phyloP scores from a whole-genome alignment of 2,888 invertebrate genomes.

The Pseudococcus jackbeardsleyi region DNA sequence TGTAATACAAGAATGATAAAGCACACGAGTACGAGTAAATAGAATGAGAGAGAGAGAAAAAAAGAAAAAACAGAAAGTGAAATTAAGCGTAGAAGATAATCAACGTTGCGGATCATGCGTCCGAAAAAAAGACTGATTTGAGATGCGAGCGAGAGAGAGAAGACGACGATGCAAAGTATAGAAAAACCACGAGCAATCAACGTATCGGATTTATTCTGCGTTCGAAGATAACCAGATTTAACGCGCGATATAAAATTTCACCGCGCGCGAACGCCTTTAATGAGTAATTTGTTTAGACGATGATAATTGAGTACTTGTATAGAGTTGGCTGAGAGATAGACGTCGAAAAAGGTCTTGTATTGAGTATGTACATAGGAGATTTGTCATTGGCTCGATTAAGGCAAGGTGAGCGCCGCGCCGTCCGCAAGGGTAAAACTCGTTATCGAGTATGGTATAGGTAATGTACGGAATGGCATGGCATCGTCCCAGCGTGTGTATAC shows the following conservation, averaged over 20 bases:
- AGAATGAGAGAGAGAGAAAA: not conserved
- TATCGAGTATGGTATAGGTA: not conserved
- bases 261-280: slow-evolving; percentile 17
- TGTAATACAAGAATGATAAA: not conserved
- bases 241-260: slow-evolving; percentile 38
- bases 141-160: not conserved
- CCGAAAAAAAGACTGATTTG: not conserved
- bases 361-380: not conserved
- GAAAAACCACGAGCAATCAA: not conserved
- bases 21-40: no score
- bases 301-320: slow-evolving; percentile 12
- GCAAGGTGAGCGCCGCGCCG: not conserved
- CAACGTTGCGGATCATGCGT: slow-evolving; percentile 18
- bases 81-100: slow-evolving; percentile 19
- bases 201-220: slow-evolving; percentile 10
- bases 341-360: not conserved
- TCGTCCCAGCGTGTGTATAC: not conserved
- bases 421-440: not conserved
- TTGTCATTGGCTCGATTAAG: slow-evolving; percentile 21
- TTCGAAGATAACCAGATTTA: slow-evolving; percentile 21
- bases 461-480: not conserved
- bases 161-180: not conserved
- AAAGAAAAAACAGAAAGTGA: slow-evolving; percentile 7
- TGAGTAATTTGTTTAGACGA: slow-evolving; percentile 39
- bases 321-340: not conserved